Base-by-base conservation (phyloP, 2,888 invertebrate species). In the Polyommatus iphigenia region DNA sequence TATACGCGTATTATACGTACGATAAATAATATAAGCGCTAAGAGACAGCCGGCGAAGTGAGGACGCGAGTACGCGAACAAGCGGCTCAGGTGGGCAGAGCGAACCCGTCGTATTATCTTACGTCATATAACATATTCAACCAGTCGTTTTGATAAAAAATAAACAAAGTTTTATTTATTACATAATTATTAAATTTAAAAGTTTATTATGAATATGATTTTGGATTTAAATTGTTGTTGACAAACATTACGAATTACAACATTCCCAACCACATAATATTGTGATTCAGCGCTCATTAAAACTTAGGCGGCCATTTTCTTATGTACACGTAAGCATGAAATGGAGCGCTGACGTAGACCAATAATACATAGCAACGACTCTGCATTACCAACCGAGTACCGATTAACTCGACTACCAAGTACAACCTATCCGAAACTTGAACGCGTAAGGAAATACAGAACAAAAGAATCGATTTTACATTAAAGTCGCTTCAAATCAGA, bases 381-480 rank as follows among this genome's bases (percentile, higher is more conserved):
- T 81, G 82, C 84, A 83, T 82, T 84, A 85, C 50, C 50, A 50
- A 50, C 15, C 50, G 50, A 50, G 15, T 50, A 50, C 84, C 84
- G 85, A 88, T 86, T 87, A 87, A 87, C 84, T 83, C 83, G 84
- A 85, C 85, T 84, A 85, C 85, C 85, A 32, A 32, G 32, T 32
- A 32, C 32, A 86, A 83, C 81, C 80, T 81, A 84, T 84, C 85
- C 81, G 85, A 83, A 84, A 83, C 84, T 84, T 81, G 84, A 83
- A 84, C 86, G 85, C 87, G 87, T 87, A 85, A 88, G 88, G 87
- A 84, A 82, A 81, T 54, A 54, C 54, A 82, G 86, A 90, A 91
- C 90, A 90, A 91, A 90, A 90, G 89, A 89, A 87, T 87, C 85
- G 84, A 84, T 85, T 87, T 84, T 83, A 87, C 87, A 90, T 87